Conservation (phyloP, 2,113 vertebrate species). For the Antidorcas marsupialis region DNA sequence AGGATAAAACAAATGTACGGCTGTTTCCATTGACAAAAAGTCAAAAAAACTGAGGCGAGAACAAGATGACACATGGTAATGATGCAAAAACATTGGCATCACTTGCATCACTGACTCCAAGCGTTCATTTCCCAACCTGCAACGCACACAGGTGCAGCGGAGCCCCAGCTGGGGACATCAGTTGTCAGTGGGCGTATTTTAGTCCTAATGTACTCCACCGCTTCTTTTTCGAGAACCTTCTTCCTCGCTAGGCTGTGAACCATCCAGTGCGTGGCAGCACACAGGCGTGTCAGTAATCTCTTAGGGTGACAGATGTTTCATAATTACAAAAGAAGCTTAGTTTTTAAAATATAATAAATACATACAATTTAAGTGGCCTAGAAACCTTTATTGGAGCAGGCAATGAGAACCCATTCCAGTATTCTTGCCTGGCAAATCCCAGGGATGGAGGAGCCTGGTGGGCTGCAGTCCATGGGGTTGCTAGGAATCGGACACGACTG, state of each 20-base stretch:
- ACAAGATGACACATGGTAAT: neutral
- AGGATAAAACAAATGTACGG: neutral
- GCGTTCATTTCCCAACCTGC: accelerated
- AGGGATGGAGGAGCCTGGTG: too few species aligned
- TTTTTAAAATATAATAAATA: neutral
- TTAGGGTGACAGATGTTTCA: neutral
- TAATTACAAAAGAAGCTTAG: neutral
- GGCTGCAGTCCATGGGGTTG: too few species aligned
- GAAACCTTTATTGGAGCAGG: too few species aligned
- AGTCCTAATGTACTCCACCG: accelerated
- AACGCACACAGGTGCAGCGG: accelerated
- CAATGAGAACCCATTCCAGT: too few species aligned
- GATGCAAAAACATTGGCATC: neutral
- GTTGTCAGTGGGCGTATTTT: accelerated
- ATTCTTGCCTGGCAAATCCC: too few species aligned
- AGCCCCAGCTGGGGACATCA: neutral
- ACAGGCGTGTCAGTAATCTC: neutral
- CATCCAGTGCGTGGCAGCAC: neutral
- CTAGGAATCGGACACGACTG: too few species aligned
- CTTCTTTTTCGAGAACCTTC: neutral
- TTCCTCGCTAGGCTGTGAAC: neutral
- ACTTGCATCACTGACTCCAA: accelerated
- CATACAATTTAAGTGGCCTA: neutral
- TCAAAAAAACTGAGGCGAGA: neutral
- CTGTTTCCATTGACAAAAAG: neutral